Base-by-base conservation (phyloP, 2,113 vertebrate species). In the Anoplopoma fimbria region DNA sequence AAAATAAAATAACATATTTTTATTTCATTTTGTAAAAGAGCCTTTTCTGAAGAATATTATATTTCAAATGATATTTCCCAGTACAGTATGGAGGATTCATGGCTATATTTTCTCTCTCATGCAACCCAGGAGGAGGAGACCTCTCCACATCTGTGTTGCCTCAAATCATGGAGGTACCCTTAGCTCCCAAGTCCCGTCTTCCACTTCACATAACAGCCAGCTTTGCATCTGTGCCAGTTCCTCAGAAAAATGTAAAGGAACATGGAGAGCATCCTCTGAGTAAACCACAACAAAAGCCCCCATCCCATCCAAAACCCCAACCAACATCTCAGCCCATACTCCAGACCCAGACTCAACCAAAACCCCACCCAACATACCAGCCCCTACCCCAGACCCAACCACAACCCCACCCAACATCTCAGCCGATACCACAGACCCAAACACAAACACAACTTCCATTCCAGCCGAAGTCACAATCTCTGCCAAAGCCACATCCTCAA, bases 71-170 rank as follows among this genome's bases (percentile, higher is more conserved):
- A 51, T 57, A 70, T 77, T 74, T 87, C 60, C 81, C 51, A 85
- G 57, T 12, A 21, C 23, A 60, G 40, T 25, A 58, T 83, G 81
- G 49, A 87, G 69, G 65, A 76, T 86, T 91, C 60, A 90, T 84
- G 38, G 83, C 68, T 68, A 75, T 89, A 78, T 91, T 87, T 83
- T 89, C 55, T 93, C 67, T 94, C 65, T 85, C 64, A 72, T 74
- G 85, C 70, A 87, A 91, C 60, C 88, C 79, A 94, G 89, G 89
- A 85, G 23, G 75, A 91, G 89, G 65, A 88, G 80, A 88, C 67
- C 75, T 83, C 38, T 83, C 69, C 85, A 87, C 79, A 89, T 87
- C 87, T 85, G 45, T 84, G 73, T 75, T 89, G 15, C 74, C 88
- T 87, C 77, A 75, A 85, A 80, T 69, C 29, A 21, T 70, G 29